Base-by-base conservation (phyloP, 2,888 invertebrate genomes). In the Cataglyphis cursor region DNA sequence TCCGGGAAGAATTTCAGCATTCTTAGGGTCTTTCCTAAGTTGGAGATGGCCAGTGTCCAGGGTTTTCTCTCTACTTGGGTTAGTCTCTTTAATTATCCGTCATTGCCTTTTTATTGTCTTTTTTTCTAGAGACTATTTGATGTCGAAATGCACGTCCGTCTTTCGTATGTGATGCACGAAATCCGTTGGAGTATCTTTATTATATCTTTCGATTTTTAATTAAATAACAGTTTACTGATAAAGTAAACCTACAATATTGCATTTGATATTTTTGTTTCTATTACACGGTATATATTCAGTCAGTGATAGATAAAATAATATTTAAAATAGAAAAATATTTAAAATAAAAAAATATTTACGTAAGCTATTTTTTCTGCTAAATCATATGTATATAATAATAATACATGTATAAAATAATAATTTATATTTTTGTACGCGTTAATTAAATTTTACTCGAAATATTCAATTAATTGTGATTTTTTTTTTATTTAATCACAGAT, bases 61-160 rank as follows among this genome's bases (percentile, higher is more conserved):
- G 92, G 90, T 89, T 92, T 89, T 5, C 21, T 9, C 6, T 87
- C 82, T 89, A 89, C 91, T 89, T 85, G 85, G 87, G 85, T 87
- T 86, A 73, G 87, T 87, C 81, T 83, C 91, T 92, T 92, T 92
- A 92, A 92, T 92, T 92, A 88, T 83, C 90, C 78, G 78, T 81
- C 84, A 86, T 87, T 87, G 84, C 82, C 82, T 51, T 75, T 81
- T 15, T 15, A 9, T 64, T 65, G 35, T 51, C 70, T 61, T 62
- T 59, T 59, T 84, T 84, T 72, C 80, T 62, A 48, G 10, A 76
- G 41, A 68, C 59, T 70, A 38, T 70, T 65, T 81, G 75, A 66
- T 76, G 64, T 65, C 74, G 70, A 83, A 76, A 68, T 86, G 81
- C 87, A 87, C 87, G 90, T 88, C 12, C 86, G 41, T 15, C 72